Evolutionary conservation across 1,140 invertebrate genomes (phyloP).

Genomic region (Bactericera cockerelli): DNA sequence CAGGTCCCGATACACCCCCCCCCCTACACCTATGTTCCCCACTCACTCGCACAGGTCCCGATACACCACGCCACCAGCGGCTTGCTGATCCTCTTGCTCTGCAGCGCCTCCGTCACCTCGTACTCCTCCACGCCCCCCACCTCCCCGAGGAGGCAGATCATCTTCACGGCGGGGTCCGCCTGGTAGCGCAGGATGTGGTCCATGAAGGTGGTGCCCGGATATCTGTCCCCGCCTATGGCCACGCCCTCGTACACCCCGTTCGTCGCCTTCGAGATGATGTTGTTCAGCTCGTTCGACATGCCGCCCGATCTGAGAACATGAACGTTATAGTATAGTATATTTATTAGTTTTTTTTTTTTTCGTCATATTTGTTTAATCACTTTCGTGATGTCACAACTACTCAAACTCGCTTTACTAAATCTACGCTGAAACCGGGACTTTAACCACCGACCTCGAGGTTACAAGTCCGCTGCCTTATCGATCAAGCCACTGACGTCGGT

Average conservation of each 20-base stretch:
- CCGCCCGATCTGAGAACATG: slow-evolving; percentile 95
- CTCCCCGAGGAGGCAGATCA: slow-evolving; percentile 92
- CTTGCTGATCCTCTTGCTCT: slow-evolving; percentile 70
- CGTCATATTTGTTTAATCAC: too few species aligned
- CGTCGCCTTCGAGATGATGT: slow-evolving; percentile 91
- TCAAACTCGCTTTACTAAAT: too few species aligned
- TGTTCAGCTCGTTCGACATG: slow-evolving; percentile 99
- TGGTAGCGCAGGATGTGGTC: slow-evolving; percentile 86
- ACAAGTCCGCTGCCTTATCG: too few species aligned
- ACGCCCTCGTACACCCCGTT: slow-evolving; percentile 97
- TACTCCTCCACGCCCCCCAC: slow-evolving; percentile 99
- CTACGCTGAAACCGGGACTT: too few species aligned
- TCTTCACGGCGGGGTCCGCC: slow-evolving; percentile 56
- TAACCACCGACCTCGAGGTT: too few species aligned
- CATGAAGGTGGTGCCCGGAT: slow-evolving; percentile 96
- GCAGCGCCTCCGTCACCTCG: slow-evolving; percentile 80
- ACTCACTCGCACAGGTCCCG: slow-evolving; percentile 62
- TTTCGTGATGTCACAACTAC: too few species aligned
- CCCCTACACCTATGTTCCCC: too few species aligned
- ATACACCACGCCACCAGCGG: slow-evolving; percentile 98
- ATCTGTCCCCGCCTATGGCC: slow-evolving; percentile 98
- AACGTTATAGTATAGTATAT: too few species aligned
- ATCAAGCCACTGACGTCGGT: too few species aligned
- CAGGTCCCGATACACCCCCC: too few species aligned
- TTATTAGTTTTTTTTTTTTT: too few species aligned